Evolutionary conservation across 2,113 vertebrate genomes (phyloP).

Genomic region (Oceanites oceanicus): DNA sequence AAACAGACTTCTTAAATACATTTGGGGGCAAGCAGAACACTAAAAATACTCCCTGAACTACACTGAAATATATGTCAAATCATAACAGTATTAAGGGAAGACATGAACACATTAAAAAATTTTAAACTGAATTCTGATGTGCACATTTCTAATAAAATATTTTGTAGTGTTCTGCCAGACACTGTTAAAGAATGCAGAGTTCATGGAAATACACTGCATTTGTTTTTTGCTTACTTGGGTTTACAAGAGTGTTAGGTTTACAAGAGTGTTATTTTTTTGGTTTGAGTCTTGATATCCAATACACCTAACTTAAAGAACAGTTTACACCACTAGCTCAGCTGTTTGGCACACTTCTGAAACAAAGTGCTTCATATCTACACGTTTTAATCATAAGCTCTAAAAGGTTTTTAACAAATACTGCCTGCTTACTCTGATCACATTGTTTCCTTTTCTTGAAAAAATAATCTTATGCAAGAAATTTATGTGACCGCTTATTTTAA

Average conservation of each 20-base stretch:
- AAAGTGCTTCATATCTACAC: not conserved
- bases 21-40: not conserved
- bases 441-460: not conserved
- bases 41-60: not conserved
- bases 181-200: not conserved
- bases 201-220: not conserved
- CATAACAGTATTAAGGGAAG: not conserved
- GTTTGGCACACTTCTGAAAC: not conserved
- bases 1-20: not conserved
- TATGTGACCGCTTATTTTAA: not conserved
- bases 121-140: not conserved
- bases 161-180: not conserved
- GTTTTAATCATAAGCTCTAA: not conserved
- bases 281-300: not conserved
- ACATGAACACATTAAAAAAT: not conserved
- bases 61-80: not conserved
- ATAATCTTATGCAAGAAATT: not conserved
- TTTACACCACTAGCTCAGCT: not conserved
- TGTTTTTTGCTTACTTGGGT: not conserved
- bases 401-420: not conserved
- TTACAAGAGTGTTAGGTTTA: not conserved
- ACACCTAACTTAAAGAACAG: not conserved
- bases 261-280: not conserved
- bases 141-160: not conserved
- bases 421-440: not conserved